A percentile compares a stretch with the other conserved stretches of the same genome.
phyloP scores from a whole-genome alignment of 2,113 vertebrate species.

The Prionailurus viverrinus region DNA sequence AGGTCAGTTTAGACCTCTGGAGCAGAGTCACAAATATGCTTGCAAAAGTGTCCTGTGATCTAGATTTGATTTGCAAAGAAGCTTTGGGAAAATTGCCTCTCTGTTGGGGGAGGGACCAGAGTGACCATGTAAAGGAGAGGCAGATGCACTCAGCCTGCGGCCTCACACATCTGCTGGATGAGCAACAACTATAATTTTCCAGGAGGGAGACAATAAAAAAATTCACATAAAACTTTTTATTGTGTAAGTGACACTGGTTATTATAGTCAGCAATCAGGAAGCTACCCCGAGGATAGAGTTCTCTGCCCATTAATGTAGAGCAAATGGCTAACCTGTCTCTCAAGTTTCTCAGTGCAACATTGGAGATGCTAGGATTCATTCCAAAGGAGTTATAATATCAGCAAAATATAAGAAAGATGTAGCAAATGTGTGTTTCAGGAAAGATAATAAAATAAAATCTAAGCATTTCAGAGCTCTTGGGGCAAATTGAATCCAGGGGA shows the following conservation, averaged over 20 bases:
- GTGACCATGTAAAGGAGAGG: slow-evolving; percentile 74
- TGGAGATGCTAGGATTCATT: slow-evolving; percentile 74
- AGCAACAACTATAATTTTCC: slow-evolving; percentile 82
- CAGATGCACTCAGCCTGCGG: slow-evolving; percentile 82
- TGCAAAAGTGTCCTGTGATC: slow-evolving; percentile 65
- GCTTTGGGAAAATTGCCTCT: slow-evolving; percentile 78
- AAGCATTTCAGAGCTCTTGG: slow-evolving; percentile 62
- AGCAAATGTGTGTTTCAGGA: slow-evolving; percentile 62
- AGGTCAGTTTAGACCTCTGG: slow-evolving; percentile 48
- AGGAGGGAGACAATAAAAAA: slow-evolving; percentile 84
- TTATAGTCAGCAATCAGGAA: slow-evolving; percentile 85
- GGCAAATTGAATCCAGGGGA: slow-evolving; percentile 63
- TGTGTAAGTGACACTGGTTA: slow-evolving; percentile 86
- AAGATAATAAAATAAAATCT: slow-evolving; percentile 71
- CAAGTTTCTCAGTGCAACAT: slow-evolving; percentile 47
- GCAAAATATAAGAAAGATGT: slow-evolving; percentile 53
- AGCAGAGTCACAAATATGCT: slow-evolving; percentile 37
- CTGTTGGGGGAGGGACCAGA: slow-evolving; percentile 60
- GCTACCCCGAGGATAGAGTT: slow-evolving; percentile 80
- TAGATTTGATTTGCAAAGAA: not conserved
- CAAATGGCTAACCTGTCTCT: slow-evolving; percentile 75
- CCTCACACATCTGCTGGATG: slow-evolving; percentile 81
- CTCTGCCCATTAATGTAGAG: slow-evolving; percentile 74
- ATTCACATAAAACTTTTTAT: slow-evolving; percentile 87
- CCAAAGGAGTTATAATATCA: slow-evolving; percentile 64